Evolutionary conservation across 1,140 invertebrate genomes (phyloP).

Genomic region (Panagrolaimus sp.): DNA sequence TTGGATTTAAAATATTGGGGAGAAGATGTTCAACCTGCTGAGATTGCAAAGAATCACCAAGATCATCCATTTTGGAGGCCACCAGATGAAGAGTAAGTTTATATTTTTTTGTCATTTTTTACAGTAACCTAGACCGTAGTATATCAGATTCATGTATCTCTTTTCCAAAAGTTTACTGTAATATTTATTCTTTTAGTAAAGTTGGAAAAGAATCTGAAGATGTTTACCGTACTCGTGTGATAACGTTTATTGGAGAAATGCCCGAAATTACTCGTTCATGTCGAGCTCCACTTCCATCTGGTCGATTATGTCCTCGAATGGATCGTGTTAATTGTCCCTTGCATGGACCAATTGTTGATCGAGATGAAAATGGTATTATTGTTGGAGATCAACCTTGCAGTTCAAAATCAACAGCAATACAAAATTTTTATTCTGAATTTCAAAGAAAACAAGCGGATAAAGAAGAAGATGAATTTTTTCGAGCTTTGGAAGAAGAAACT

Average conservation of each 20-base stretch:
- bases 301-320: conserved; percentile 48
- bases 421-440: not conserved
- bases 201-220: conserved; percentile 27
- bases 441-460: conserved; percentile 15
- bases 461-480: conserved; percentile 44
- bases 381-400: conserved; percentile 23
- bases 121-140: too few species aligned
- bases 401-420: not conserved
- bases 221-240: conserved; percentile 34
- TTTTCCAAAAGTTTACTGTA: too few species aligned
- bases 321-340: conserved; percentile 42
- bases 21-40: conserved; percentile 45
- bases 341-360: conserved; percentile 42
- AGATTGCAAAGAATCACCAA: conserved; percentile 26
- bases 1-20: conserved; percentile 55
- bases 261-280: conserved; percentile 31
- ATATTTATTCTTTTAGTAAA: not conserved
- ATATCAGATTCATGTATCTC: too few species aligned
- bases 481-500: conserved; percentile 37
- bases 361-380: conserved; percentile 49
- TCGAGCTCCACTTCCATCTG: conserved; percentile 34
- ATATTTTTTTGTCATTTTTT: too few species aligned
- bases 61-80: conserved; percentile 50
- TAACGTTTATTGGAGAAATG: conserved; percentile 44
- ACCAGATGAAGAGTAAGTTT: conserved; percentile 29